Evolutionary conservation across 2,113 vertebrate species (phyloP), one percentile per base, ranked within the genome.

Genomic region (Passer domesticus): DNA sequence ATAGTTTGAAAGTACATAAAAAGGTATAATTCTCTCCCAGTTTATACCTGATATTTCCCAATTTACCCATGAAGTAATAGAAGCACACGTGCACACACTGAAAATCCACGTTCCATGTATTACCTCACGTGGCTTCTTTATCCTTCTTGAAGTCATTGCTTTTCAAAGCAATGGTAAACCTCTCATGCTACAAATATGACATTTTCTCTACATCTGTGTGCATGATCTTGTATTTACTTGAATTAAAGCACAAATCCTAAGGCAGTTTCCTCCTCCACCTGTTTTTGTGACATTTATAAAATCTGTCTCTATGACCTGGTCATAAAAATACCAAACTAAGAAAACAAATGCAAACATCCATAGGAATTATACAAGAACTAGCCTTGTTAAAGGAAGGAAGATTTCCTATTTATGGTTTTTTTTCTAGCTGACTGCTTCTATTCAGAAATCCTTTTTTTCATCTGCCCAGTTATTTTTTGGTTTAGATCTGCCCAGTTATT

Each of bases 11-110:
- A n/a, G 4, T 33, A 15, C 6, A 23, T 55, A 30, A 4, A 63
- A 80, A 73, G 14, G 21, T 41, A 62, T 68, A 31, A 39, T 47
- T n/a, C 1, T 3, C 5, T 80, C 75, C 8, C 23, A 70, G 47
- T 27, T 79, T n/a, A 5, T 63, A 30, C 28, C 37, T 50, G 11
- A 21, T 1, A 0, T 72, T 85, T 70, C 25, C 18, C 5, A 33
- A 4, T 63, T 90, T 72, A 47, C 68, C 22, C 15, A 9, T 55
- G 6, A 83, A 63, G 64, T 47, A 74, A 37, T 27, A 87, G 19
- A 70, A 41, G 2, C 6, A 50, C 27, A 69, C 0, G 2, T 33
- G 8, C 3, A 53, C 7, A 8, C 4, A 2, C 8, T 79, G 39
- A 67, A 87, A 84, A 43, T 41, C 9, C 4, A 7, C 39, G 2